Base-by-base conservation (phyloP, 2,888 invertebrate genomes). In the Trisateles emortualis region DNA sequence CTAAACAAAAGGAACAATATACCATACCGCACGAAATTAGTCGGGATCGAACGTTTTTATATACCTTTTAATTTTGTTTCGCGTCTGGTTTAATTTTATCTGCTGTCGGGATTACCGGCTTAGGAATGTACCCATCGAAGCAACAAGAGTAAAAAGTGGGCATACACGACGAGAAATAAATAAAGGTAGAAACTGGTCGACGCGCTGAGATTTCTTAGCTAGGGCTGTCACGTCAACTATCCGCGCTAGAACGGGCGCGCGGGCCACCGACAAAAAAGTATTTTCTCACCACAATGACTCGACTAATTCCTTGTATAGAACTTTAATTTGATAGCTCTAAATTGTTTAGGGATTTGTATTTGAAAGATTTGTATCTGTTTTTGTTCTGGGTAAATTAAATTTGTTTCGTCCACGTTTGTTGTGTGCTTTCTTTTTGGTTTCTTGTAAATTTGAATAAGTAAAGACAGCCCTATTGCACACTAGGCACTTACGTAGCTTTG, bases 31-130 rank as follows among this genome's bases (percentile, higher is more conserved):
- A 89, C 90, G 79, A 89, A 92, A 92, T 92, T 92, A 92, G 91
- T 90, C 75, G 78, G 83, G 83, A 83, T 87, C 87, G 86, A 88
- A 85, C 83, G 83, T 88, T 88, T 89, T 89, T 86, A 88, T 88
- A 78, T 86, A 85, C 88, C 84, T 91, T 92, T 92, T 92, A 90
- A 91, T 92, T 92, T 92, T 91, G 86, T 92, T 92, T 89, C 87
- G 87, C 88, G 92, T 92, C 92, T 92, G 91, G 90, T 89, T 91
- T 91, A 92, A 92, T 91, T 92, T 92, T 91, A 91, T 91, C 90
- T 85, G 86, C 87, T 88, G 91, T 88, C 88, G 86, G 87, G 91
- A 91, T 92, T 91, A 91, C 92, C 85, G 87, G 87, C 90, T 90
- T 88, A 90, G 92, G 92, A 92, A 92, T 92, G 91, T 90, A 88